Base-by-base conservation (phyloP, 2,113 vertebrate species). In the Otis tarda region DNA sequence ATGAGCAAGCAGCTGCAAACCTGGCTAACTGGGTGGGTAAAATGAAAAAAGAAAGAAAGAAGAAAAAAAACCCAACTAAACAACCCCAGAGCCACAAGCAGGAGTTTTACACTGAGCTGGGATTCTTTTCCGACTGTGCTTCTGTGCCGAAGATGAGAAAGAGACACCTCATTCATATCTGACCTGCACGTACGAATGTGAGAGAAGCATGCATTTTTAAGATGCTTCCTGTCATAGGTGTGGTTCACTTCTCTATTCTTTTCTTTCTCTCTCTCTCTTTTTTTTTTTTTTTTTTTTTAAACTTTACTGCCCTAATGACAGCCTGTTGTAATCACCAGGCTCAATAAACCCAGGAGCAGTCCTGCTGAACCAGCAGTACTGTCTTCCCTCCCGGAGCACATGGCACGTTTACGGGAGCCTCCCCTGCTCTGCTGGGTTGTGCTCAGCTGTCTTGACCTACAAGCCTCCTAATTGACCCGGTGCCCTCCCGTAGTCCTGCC, bases 141-240 rank as follows among this genome's bases (percentile, higher is more conserved):
- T 8, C 35, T 23, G 24, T 47, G n/a, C 81, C 45, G 74, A 59
- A 89, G 69, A 84, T 76, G 64, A 67, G 52, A 45, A 73, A 91
- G 83, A 52, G 23, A 37, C 14, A 22, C 16, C 59, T 64, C 65
- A 5, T 15, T 76, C 14, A 1, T 43, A 27, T 53, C 69, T 86
- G 76, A 82, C 49, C 56, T 52, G 83, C 52, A 52, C 2, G 2
- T 35, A 53, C 7, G 53, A 50, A 47, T 27, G 45, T 98, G 96
- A 91, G 79, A 95, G 90, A 74, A 17, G 14, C 3, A 8, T 92
- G 86, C 93, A 77, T 97, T 96, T 94, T 95, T 97, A 3, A 95
- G 91, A 96, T 96, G 83, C 90, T 92, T 96, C 89, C 92, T 96
- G 39, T 50, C 87, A 25, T 82, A 97, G 97, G 93, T 97, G 97